phyloP scores from a whole-genome alignment of 2,888 invertebrate species.

The Agrilus cyanescens region DNA sequence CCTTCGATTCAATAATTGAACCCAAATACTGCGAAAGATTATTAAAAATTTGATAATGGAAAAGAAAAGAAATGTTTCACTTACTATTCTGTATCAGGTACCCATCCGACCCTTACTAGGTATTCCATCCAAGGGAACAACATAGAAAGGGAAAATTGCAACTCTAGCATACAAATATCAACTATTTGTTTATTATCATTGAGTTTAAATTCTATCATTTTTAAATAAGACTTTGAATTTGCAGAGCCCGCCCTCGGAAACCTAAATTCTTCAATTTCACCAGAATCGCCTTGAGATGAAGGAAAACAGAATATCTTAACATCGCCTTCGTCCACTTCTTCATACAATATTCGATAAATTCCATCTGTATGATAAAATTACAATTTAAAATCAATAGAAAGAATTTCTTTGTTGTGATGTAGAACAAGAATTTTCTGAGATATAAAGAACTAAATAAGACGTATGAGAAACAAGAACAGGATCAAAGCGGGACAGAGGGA shows the following conservation, averaged over 20 bases:
- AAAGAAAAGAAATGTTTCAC: constrained; percentile 26
- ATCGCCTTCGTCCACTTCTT: constrained; percentile 79
- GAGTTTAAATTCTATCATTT: constrained; percentile 70
- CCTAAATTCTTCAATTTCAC: constrained; percentile 75
- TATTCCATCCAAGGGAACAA: constrained; percentile 93
- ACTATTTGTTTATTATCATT: constrained; percentile 53
- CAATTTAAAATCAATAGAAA: no score
- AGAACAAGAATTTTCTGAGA: no score
- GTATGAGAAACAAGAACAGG: no score
- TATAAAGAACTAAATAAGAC: no score
- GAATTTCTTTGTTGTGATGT: no score
- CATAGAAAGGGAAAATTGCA: constrained; percentile 63
- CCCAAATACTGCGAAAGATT: constrained; percentile 63
- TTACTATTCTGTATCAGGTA: constrained; percentile 80
- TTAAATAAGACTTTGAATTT: constrained; percentile 82
- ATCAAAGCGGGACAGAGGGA: no score
- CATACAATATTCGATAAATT: constrained; percentile 70
- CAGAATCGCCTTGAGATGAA: constrained; percentile 64
- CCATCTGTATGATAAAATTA: constrained; percentile 43
- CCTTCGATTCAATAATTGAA: constrained; percentile 75
- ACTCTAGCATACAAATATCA: constrained; percentile 62
- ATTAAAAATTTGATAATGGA: neutral
- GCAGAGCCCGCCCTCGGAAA: constrained; percentile 82
- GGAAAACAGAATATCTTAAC: constrained; percentile 87
- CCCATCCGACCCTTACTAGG: constrained; percentile 91